Evolutionary conservation across 92 coral and sea anemone species (phyloP).

Genomic region (Epizoanthus scotinus): DNA sequence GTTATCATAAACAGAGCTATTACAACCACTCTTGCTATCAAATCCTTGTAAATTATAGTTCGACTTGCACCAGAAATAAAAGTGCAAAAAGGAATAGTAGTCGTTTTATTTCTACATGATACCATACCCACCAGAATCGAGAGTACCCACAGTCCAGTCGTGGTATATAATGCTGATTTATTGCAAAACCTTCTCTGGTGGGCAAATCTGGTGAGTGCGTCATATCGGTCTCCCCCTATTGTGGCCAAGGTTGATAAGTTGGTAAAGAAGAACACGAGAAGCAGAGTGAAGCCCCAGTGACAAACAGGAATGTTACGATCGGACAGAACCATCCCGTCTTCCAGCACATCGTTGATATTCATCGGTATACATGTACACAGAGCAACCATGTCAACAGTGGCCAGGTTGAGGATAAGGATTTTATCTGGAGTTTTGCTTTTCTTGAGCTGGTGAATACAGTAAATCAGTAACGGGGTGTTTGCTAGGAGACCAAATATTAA

Average conservation of each 20-base stretch:
- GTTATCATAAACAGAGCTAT: neutral
- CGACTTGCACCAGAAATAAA: neutral
- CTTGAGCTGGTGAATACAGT: neutral
- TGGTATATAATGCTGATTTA: conserved; percentile 14
- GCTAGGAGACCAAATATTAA: conserved; percentile 4
- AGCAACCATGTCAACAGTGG: neutral
- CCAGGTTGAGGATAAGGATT: conserved; percentile 8
- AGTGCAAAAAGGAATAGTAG: conserved; percentile 11
- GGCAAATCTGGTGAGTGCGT: conserved; percentile 22
- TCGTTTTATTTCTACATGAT: conserved; percentile 8
- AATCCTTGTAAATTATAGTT: neutral
- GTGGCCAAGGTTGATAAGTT: conserved; percentile 18
- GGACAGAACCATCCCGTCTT: neutral
- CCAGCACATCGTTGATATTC: neutral
- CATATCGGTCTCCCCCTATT: conserved; percentile 27
- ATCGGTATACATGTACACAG: neutral
- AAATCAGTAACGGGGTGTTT: neutral
- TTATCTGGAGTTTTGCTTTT: conserved; percentile 3
- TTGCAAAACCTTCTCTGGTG: conserved; percentile 14
- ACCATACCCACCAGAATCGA: neutral
- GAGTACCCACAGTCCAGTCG: neutral
- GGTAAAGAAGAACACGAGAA: conserved; percentile 20
- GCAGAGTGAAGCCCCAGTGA: conserved; percentile 25
- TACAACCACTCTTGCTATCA: conserved; percentile 11
- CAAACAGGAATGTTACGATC: conserved; percentile 4